A percentile compares a stretch with the other conserved stretches of the same genome.
Evolutionary conservation across 2,888 invertebrate genomes (phyloP).

Genomic region (Lobophora halterata): DNA sequence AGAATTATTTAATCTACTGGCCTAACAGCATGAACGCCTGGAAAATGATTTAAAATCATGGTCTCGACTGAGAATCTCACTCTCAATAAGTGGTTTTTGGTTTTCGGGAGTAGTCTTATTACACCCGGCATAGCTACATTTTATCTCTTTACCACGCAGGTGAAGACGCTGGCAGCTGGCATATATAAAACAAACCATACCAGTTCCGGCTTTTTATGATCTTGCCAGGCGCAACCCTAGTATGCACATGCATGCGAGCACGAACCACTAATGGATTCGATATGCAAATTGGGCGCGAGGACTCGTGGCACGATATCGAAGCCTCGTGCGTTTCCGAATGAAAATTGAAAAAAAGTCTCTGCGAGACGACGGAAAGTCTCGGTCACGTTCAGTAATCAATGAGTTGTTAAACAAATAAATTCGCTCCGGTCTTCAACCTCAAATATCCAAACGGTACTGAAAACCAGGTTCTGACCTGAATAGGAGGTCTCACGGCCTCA

Average conservation of each 20-base stretch:
- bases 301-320: slow-evolving; percentile 28
- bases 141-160: too few relatives aligned
- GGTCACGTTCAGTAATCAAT: slow-evolving; percentile 36
- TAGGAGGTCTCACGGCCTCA: slow-evolving; percentile 27
- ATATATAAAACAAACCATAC: too few relatives aligned
- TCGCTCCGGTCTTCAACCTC: slow-evolving; percentile 23
- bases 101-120: too few relatives aligned
- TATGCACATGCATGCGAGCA: slow-evolving; percentile 15
- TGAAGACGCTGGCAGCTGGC: too few relatives aligned
- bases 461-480: slow-evolving; percentile 21
- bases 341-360: slow-evolving; percentile 11
- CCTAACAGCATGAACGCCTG: too few relatives aligned
- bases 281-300: slow-evolving; percentile 31
- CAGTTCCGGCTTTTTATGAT: slow-evolving; percentile 2
- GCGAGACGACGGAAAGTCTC: slow-evolving; percentile 25
- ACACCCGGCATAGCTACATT: too few relatives aligned
- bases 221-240: not conserved
- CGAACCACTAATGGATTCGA: slow-evolving; percentile 32
- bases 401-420: slow-evolving; percentile 28
- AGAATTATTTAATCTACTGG: too few relatives aligned
- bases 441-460: slow-evolving; percentile 24
- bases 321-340: slow-evolving; percentile 24
- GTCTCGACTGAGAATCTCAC: too few relatives aligned
- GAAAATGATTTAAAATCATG: too few relatives aligned
- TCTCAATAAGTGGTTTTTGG: too few relatives aligned